Conservation (phyloP, 2,113 vertebrate genomes). For the Gasterosteus aculeatus region DNA sequence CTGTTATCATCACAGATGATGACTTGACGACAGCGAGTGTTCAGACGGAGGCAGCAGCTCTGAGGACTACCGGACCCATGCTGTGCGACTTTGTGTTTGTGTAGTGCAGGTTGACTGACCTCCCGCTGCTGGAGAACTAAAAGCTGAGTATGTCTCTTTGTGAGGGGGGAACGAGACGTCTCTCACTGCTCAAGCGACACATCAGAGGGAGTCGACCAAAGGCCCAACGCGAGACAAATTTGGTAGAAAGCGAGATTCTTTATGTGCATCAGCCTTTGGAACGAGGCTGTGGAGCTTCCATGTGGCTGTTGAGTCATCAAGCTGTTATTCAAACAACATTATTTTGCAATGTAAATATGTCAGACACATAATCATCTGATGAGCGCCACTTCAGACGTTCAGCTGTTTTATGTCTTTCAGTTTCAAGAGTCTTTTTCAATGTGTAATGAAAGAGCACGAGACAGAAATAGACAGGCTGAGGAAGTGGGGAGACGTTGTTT, state of each 20-base stretch:
- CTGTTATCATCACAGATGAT: constrained; percentile 57
- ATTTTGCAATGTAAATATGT: constrained; percentile 57
- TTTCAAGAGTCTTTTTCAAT: not conserved
- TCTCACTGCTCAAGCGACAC: constrained; percentile 9
- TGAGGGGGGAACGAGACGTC: constrained; percentile 3
- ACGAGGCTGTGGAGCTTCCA: constrained; percentile 30
- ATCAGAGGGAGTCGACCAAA: constrained; percentile 23
- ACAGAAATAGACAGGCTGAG: constrained; percentile 50
- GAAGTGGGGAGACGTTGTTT: constrained; percentile 28
- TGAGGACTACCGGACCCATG: not conserved
- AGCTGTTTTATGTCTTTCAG: constrained; percentile 48
- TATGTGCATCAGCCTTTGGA: constrained; percentile 34
- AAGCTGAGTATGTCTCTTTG: constrained; percentile 5
- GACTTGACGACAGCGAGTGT: constrained; percentile 54
- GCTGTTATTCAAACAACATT: constrained; percentile 44
- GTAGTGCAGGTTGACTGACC: constrained; percentile 13
- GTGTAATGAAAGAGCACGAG: constrained; percentile 35
- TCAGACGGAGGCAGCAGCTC: constrained; percentile 34
- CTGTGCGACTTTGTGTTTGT: not conserved
- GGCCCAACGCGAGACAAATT: constrained; percentile 15
- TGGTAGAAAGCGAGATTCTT: constrained; percentile 19
- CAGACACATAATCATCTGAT: constrained; percentile 44
- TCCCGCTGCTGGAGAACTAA: constrained; percentile 21
- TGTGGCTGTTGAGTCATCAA: constrained; percentile 50
- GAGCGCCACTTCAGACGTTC: constrained; percentile 46